Conservation (phyloP, 1,140 invertebrate species). For the Pachypsylla venusta region DNA sequence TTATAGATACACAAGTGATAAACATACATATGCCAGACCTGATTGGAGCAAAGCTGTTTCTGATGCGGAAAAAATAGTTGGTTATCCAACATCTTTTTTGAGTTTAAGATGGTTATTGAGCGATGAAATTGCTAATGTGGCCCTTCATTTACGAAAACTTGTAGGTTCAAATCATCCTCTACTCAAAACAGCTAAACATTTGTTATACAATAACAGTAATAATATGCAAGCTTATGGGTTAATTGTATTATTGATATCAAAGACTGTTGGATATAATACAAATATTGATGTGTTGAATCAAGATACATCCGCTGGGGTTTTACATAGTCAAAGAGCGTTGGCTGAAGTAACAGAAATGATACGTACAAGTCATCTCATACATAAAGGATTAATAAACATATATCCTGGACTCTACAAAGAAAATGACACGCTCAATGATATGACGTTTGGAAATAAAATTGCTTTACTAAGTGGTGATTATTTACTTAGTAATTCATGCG, state of each 20-base stretch:
- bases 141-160: constrained; percentile 75
- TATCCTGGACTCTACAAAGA: constrained; percentile 39
- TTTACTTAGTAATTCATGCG: constrained; percentile 74
- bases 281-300: constrained; percentile 56
- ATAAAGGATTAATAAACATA: constrained; percentile 78
- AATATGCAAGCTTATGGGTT: constrained; percentile 87
- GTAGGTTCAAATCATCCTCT: constrained; percentile 88
- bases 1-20: too few species aligned
- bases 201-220: constrained; percentile 78
- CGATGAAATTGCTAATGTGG: constrained; percentile 87
- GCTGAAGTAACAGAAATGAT: constrained; percentile 98
- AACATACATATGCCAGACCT: constrained; percentile 37
- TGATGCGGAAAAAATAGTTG: constrained; percentile 89
- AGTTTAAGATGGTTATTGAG: constrained; percentile 77
- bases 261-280: constrained; percentile 46
- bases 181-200: constrained; percentile 79
- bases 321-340: constrained; percentile 71
- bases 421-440: constrained; percentile 46
- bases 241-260: constrained; percentile 78
- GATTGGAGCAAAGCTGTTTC: constrained; percentile 83
- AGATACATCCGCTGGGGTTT: constrained; percentile 62
- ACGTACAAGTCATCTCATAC: constrained; percentile 84
- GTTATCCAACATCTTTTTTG: constrained; percentile 87
- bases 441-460: constrained; percentile 92
- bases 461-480: constrained; percentile 86